Evolutionary conservation across 2,888 invertebrate species (phyloP).

Genomic region (Stenurella melanura): DNA sequence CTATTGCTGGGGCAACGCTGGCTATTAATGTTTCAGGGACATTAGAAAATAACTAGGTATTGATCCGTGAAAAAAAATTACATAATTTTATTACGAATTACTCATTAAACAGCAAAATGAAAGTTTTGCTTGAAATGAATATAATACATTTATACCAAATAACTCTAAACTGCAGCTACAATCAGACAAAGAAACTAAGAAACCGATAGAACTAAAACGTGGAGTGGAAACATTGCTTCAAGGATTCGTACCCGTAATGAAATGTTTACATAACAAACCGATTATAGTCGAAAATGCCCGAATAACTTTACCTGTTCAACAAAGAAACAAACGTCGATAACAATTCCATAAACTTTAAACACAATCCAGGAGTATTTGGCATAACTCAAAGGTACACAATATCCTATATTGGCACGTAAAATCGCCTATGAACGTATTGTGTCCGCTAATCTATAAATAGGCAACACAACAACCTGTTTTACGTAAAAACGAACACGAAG

Average conservation of each 20-base stretch:
- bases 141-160: conserved; percentile 7
- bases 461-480: conserved; percentile 35
- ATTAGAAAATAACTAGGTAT: conserved; percentile 38
- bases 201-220: conserved; percentile 10
- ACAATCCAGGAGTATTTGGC: conserved; percentile 44
- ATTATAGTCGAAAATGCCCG: conserved; percentile 54
- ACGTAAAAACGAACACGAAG: conserved; percentile 10
- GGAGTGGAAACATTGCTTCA: conserved; percentile 29
- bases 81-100: conserved; percentile 31
- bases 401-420: neutral
- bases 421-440: neutral
- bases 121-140: conserved; percentile 21
- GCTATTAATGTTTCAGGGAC: conserved; percentile 23
- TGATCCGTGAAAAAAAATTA: conserved; percentile 44
- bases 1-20: too few species aligned
- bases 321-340: conserved; percentile 60
- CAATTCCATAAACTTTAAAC: conserved; percentile 40
- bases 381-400: conserved; percentile 38
- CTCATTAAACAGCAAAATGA: conserved; percentile 26
- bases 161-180: conserved; percentile 19
- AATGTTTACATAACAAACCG: conserved; percentile 70
- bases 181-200: conserved; percentile 31
- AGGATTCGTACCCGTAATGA: conserved; percentile 36
- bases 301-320: conserved; percentile 61
- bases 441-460: conserved; percentile 11